Base-by-base conservation (phyloP, 2,113 vertebrate genomes). In the Hydropotes inermis region DNA sequence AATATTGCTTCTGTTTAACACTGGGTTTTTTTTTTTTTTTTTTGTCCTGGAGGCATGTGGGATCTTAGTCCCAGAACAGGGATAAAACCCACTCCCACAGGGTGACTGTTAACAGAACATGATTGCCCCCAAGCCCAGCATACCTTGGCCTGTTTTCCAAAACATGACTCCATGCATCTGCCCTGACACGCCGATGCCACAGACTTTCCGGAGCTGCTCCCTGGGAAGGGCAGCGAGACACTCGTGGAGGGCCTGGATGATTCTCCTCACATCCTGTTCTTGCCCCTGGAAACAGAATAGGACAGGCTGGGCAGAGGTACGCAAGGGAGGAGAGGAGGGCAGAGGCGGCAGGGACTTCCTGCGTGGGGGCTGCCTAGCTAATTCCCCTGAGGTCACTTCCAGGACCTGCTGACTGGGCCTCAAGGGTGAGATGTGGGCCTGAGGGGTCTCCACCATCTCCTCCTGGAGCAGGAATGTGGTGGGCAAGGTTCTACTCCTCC, bases 121-220 rank as follows among this genome's bases (percentile, higher is more conserved):
- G 60, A 39, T 55, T 52, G 60, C 12, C 60, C 60, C 61, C 52
- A 1, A n/a, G 79, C 23, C 78, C 81, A 45, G 70, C 19, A 3
- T 98, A 99, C 99, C 99, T 98, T 98, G 98, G 81, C 98, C 92
- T 87, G 98, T 97, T 97, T 98, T 99, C 99, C 99, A 99, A 96
- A 99, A 99, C 74, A 99, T n/a, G 86, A 99, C 97, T 25, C 99
- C 99, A 2, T 99, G 99, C 99, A 99, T 99, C 98, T 99, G 99
- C 93, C 99, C 99, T 28, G 99, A 99, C 95, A 99, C 93, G 2
- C 99, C 99, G 64, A 99, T 98, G 94, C 98, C 98, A 84, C 89
- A 36, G 47, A 99, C 99, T n/a, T 58, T 98, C 92, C 97, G 98
- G 60, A 99, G 99, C 45, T 98, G 98, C 93, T 99, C 98, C 81